These are phyloP conservation scores for Clunio marinus DNA, from an alignment of 2,888 invertebrate species.

Conservation along the genomic window DNA sequence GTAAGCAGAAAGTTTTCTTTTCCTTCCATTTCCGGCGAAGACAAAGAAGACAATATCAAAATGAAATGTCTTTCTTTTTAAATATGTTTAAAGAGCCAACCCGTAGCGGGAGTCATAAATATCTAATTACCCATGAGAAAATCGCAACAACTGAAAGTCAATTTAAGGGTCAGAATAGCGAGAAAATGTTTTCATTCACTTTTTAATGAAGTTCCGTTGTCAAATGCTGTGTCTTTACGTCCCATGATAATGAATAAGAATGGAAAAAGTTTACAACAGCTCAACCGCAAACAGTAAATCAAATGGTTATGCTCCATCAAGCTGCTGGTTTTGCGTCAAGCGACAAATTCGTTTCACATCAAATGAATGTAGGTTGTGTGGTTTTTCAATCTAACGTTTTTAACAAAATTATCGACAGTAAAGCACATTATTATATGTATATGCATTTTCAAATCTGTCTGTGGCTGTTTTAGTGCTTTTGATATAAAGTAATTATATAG, in stretches of 20 bases:
- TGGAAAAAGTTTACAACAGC: neutral
- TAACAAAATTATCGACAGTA: no score
- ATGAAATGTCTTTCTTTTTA: no score
- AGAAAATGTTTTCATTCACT: neutral
- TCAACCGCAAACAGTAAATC: constrained; percentile 17
- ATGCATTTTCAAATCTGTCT: no score
- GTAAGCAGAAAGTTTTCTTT: neutral
- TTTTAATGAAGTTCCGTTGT: neutral
- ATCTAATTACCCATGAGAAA: constrained; percentile 31
- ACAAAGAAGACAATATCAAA: no score
- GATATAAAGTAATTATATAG: no score
- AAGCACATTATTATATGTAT: no score
- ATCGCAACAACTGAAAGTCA: neutral
- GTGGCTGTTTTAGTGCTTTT: no score
- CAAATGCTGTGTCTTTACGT: neutral
- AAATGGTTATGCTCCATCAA: constrained; percentile 11
- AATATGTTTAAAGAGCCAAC: neutral
- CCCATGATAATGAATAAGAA: neutral
- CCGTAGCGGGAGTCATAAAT: constrained; percentile 24
- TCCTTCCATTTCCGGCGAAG: neutral
- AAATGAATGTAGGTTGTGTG: neutral
- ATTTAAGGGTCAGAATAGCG: neutral
- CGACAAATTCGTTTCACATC: constrained; percentile 6
- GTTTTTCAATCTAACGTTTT: no score
- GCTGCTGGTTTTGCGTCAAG: neutral